phyloP scores from a whole-genome alignment of 2,797 vertebrate genomes.

The Peromyscus eremicus region DNA sequence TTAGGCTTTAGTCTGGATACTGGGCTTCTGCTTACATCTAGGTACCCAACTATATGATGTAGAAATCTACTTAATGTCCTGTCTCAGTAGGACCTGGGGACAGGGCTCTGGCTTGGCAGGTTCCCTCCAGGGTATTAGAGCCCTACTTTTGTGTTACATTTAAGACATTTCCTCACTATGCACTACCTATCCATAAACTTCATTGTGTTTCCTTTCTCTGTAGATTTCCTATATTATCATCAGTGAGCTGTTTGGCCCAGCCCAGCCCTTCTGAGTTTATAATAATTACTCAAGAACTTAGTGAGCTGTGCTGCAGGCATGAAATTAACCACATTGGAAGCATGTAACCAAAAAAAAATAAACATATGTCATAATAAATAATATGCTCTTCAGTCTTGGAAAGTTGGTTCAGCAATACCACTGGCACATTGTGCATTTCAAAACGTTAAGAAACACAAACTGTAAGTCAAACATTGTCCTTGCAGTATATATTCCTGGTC shows the following conservation, averaged over 20 bases:
- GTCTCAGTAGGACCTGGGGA: background rate
- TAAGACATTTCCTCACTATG: background rate
- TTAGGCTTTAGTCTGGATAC: background rate
- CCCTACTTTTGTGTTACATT: background rate
- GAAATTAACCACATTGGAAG: background rate
- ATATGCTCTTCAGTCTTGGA: background rate
- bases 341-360: slow-evolving; percentile 4
- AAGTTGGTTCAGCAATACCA: background rate
- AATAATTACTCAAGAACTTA: slow-evolving; percentile 52
- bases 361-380: background rate
- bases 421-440: background rate
- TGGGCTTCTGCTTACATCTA: background rate
- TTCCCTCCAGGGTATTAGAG: background rate
- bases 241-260: background rate
- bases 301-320: background rate
- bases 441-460: background rate
- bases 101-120: background rate
- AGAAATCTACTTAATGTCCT: background rate
- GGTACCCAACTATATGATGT: background rate
- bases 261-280: background rate
- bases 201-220: background rate
- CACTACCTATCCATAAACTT: background rate
- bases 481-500: background rate
- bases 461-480: background rate
- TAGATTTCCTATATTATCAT: background rate